These are phyloP conservation scores for Enteromius paludinosus DNA, from an alignment of 2,797 vertebrate species.

Conservation along the genomic window DNA sequence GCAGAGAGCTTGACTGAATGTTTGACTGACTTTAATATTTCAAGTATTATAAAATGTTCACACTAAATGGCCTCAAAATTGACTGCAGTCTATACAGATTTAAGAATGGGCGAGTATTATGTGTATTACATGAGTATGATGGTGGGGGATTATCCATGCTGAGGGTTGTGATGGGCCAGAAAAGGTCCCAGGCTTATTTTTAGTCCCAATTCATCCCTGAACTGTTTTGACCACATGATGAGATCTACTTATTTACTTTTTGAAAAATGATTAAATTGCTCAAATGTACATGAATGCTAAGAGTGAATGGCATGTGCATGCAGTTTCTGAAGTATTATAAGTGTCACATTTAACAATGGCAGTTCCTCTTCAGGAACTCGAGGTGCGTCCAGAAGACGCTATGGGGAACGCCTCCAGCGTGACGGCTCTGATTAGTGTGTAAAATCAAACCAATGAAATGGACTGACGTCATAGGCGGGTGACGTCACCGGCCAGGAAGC, in stretches of 20 bases:
- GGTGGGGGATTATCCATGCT: neutral
- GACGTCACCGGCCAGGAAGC: too few species aligned
- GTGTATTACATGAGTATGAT: neutral
- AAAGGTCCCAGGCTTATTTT: neutral
- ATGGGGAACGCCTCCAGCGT: too few species aligned
- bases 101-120: neutral
- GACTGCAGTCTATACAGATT: neutral
- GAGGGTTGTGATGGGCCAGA: neutral
- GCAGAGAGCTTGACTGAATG: too few species aligned
- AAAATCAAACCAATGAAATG: too few species aligned
- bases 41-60: neutral
- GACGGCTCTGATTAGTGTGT: too few species aligned
- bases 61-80: neutral
- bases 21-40: too few species aligned
- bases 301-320: neutral
- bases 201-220: neutral
- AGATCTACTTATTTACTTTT: neutral
- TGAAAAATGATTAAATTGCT: neutral
- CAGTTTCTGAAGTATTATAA: neutral
- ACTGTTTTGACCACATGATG: neutral
- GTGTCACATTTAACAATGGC: neutral
- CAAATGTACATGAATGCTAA: neutral
- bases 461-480: too few species aligned
- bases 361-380: too few species aligned
- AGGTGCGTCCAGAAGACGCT: too few species aligned